Base-by-base conservation (phyloP, 2,888 invertebrate genomes). In the Argyra leucocephala region DNA sequence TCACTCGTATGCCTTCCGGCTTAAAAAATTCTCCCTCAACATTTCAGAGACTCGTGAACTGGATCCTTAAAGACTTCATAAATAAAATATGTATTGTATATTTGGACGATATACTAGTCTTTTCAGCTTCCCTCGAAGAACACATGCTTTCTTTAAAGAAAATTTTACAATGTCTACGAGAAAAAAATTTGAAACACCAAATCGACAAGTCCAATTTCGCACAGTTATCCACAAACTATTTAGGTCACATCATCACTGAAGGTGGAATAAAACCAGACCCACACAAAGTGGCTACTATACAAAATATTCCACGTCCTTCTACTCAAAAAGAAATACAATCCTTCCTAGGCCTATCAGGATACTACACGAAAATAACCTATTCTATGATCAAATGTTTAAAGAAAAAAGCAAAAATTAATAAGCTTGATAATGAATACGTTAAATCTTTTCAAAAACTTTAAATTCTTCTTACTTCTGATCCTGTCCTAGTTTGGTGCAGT, bases 71-170 rank as follows among this genome's bases (percentile, higher is more conserved):
- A n/a, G n/a, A n/a, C n/a, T n/a, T 60, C 22, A 64, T 67, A 10
- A 66, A 66, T 61, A 69, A 63, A 57, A 64, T 67, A 3, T 65
- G 64, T 60, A 66, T 67, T 2, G 63, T 67, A 18, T 68, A 69
- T 65, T 15, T 69, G n/a, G 69, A 69, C 24, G 67, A 69, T 59
- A 68, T 69, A 23, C 24, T 69, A 18, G 58, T 69, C 2, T 69
- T 70, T 12, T 61, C 62, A 22, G 69, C 67, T 0, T 65, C 62
- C 6, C 23, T 67, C 22, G 24, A 68, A 64, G 70, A 69, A 63
- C 70, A 68, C 57, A 24, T n/a, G n/a, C n/a, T n/a, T n/a, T n/a
- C n/a, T n/a, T n/a, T n/a, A 26, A 26, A 26, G 7, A 26, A 26
- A 26, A 26, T 6, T 26, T 26, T 4, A 26, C 26, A 26, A 26